A percentile compares a stretch with the other conserved stretches of the same genome.
Evolutionary conservation across 2,888 invertebrate species (phyloP).

Genomic region (Tenthredo scrophulariae): DNA sequence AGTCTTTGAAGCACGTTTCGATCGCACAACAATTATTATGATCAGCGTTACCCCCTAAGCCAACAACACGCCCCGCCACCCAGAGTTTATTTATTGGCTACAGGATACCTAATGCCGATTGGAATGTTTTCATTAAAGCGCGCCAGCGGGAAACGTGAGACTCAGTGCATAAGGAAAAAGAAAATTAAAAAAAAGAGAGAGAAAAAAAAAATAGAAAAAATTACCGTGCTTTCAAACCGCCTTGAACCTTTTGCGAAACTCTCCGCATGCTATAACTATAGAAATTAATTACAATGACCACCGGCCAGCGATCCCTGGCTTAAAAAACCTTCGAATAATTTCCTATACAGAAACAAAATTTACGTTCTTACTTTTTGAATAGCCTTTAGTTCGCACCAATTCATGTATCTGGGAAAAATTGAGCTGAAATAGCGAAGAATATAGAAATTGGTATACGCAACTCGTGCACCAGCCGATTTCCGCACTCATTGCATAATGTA

Average conservation of each 20-base stretch:
- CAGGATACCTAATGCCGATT: slow-evolving; percentile 52
- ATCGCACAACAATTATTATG: slow-evolving; percentile 59
- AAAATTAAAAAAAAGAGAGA: neutral
- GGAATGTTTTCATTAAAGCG: slow-evolving; percentile 52
- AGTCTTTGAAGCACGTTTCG: slow-evolving; percentile 64
- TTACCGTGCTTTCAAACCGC: slow-evolving; percentile 44
- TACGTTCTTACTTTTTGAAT: neutral
- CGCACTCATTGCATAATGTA: no score
- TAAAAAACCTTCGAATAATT: neutral
- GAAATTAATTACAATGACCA: slow-evolving; percentile 20
- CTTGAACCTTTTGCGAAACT: slow-evolving; percentile 53
- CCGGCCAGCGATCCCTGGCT: neutral
- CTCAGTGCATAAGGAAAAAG: slow-evolving; percentile 12
- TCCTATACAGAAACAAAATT: neutral
- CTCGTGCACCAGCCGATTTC: no score
- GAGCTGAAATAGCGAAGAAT: neutral
- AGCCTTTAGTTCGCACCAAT: no score
- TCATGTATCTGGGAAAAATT: neutral
- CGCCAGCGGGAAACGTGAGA: slow-evolving; percentile 47
- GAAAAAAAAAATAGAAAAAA: neutral
- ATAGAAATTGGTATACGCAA: neutral
- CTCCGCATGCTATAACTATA: neutral
- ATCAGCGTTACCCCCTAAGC: slow-evolving; percentile 55
- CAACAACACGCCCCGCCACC: slow-evolving; percentile 25
- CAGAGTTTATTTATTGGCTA: slow-evolving; percentile 42